Conservation (phyloP, 2,113 vertebrate species). For the Phaethon lepturus region DNA sequence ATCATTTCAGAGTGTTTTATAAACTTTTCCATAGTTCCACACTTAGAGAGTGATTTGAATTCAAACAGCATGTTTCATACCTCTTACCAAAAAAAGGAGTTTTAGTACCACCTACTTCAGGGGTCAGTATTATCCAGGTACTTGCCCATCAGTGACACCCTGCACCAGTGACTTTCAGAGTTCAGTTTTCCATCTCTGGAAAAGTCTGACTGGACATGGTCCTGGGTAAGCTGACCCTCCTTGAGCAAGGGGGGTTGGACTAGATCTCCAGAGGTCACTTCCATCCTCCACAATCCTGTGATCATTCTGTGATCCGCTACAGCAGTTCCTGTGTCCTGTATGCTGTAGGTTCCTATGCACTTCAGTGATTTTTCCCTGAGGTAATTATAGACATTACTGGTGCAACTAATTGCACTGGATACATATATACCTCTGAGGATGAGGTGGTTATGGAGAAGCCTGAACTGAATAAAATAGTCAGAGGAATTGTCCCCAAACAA, state of each 20-base stretch:
- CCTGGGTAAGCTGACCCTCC: neutral
- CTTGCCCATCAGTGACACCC: neutral
- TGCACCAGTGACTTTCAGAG: neutral
- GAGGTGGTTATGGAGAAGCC: neutral
- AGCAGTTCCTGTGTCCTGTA: neutral
- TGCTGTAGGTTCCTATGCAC: neutral
- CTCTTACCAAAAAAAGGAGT: neutral
- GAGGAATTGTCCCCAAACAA: neutral
- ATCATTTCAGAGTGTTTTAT: neutral
- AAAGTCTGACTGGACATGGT: neutral
- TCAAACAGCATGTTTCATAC: neutral
- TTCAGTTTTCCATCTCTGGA: neutral
- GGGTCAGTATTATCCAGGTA: neutral
- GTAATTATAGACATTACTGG: neutral
- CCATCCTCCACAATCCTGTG: neutral
- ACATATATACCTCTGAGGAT: neutral
- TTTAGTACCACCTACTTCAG: neutral
- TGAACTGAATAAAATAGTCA: neutral
- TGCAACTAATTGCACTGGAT: neutral
- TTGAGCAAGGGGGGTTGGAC: neutral
- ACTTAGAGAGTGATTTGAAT: neutral
- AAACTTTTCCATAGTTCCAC: neutral
- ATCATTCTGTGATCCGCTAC: neutral
- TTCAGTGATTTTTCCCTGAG: neutral
- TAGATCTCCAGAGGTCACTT: neutral